These are phyloP conservation scores for Netelia virgata DNA, from an alignment of 2,888 invertebrate species.

Conservation along the genomic window DNA sequence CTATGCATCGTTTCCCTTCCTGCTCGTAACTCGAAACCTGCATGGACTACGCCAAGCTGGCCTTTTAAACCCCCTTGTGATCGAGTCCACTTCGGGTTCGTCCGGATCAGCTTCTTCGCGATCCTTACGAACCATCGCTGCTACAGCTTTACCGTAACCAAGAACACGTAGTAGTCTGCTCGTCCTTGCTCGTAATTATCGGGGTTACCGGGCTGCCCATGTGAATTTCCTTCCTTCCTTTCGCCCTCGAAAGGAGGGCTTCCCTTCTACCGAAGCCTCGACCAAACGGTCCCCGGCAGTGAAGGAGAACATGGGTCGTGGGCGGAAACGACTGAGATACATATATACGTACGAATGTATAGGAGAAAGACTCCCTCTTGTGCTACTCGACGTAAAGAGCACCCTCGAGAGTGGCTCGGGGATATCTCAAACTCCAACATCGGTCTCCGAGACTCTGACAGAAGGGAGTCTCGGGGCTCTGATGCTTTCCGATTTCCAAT, in stretches of 20 bases:
- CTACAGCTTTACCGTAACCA: background rate
- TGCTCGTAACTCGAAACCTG: background rate
- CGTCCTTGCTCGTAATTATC: constrained; percentile 51
- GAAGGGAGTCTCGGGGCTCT: constrained; percentile 5
- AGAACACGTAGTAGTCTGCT: background rate
- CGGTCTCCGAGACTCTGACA: constrained; percentile 34
- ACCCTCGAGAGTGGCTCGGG: constrained; percentile 31
- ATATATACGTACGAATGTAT: background rate
- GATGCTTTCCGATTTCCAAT: constrained; percentile 33
- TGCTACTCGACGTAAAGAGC: constrained; percentile 20
- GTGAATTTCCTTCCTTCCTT: constrained; percentile 14
- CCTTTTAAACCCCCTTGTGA: background rate
- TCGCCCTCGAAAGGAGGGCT: background rate
- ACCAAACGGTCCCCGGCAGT: constrained; percentile 5
- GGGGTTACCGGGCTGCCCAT: constrained; percentile 22
- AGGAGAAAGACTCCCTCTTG: constrained; percentile 7
- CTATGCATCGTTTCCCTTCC: no score
- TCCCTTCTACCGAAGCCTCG: background rate
- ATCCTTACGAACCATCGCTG: constrained; percentile 31
- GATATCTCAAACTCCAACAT: constrained; percentile 42
- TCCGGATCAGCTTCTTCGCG: background rate
- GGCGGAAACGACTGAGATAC: constrained; percentile 20
- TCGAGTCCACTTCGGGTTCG: background rate
- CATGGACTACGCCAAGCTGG: background rate
- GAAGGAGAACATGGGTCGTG: background rate